Evolutionary conservation across 2,113 vertebrate species (phyloP), one percentile per base, ranked within the genome.

Genomic region (Rhipidura dahli): DNA sequence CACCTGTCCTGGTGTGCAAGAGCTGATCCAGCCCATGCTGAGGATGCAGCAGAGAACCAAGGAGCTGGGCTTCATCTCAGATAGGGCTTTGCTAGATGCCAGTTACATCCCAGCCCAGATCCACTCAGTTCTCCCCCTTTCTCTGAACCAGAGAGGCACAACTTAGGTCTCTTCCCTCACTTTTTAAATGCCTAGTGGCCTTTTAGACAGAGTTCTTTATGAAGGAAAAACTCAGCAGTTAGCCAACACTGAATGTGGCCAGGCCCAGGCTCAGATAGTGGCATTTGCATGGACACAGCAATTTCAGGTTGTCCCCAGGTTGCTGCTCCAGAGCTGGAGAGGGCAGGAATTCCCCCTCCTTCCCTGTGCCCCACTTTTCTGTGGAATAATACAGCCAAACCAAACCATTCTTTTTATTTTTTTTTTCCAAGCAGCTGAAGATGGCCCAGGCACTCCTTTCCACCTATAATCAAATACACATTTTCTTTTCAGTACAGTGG

Each of bases 401-500:
- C 45, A 54, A 90, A 78, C 47, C 23, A 13, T 71, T 87, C n/a
- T 85, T 13, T 22, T n/a, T n/a, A n/a, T 60, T 35, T 47, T 44
- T 44, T 76, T 47, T 47, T 45, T 75, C 42, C 50, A 66, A 63
- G 73, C 26, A 63, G 42, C 44, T 66, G 60, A 93, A 66, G 85
- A 92, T 53, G 56, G 71, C 71, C 71, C 71, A 86, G 50, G n/a
- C 39, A 68, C 35, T 77, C 60, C 14, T 91, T 94, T 89, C 75
- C 76, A 77, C 65, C 93, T 51, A 44, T 80, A 90, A 93, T 93
- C 54, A 91, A 93, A 95, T 17, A 56, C 68, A 91, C 26, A 56
- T 93, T 92, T 95, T 90, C 51, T 81, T 83, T 89, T 87, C 30
- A 71, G 44, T 31, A 37, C 28, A 9, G 75, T 56, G 51, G 47